Percentiles rank a stretch among this genome's conserved stretches.
Evolutionary conservation across 2,113 vertebrate genomes (phyloP).

Genomic region (Ailurus styani): DNA sequence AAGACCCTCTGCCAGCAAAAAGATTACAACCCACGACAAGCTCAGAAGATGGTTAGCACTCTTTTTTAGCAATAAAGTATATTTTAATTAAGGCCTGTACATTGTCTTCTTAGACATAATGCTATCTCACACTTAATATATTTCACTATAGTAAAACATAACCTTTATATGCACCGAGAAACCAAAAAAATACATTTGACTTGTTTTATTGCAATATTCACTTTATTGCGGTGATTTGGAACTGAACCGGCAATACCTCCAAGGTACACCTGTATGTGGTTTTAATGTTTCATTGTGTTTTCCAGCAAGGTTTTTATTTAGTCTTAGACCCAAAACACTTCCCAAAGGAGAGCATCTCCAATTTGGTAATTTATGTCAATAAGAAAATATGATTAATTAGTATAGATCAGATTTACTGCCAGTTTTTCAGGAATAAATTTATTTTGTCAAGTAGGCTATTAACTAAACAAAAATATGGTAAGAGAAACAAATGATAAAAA

Average conservation of each 20-base stretch:
- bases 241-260: not conserved
- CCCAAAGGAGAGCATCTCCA: not conserved
- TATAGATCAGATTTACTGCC: slow-evolving; percentile 22
- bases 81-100: not conserved
- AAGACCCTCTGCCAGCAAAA: not conserved
- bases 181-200: not conserved
- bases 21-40: not conserved
- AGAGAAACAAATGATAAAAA: slow-evolving; percentile 6
- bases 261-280: not conserved
- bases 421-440: slow-evolving; percentile 26
- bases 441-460: slow-evolving; percentile 38
- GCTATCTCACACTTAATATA: not conserved
- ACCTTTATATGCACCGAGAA: not conserved
- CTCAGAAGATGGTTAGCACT: not conserved
- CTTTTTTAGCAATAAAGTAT: not conserved
- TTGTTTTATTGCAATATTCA: not conserved
- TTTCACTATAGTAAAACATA: not conserved
- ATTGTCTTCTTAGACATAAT: not conserved
- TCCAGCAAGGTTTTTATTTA: slow-evolving; percentile 4
- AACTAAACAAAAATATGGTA: slow-evolving; percentile 1
- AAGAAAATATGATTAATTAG: slow-evolving; percentile 49
- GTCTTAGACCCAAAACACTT: not conserved
- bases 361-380: slow-evolving; percentile 37
- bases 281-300: slow-evolving; percentile 10
- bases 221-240: not conserved